Evolutionary conservation across 1,140 invertebrate genomes (phyloP), one percentile per base, ranked within the genome.

Genomic region (Drosophila pruinosa): DNA sequence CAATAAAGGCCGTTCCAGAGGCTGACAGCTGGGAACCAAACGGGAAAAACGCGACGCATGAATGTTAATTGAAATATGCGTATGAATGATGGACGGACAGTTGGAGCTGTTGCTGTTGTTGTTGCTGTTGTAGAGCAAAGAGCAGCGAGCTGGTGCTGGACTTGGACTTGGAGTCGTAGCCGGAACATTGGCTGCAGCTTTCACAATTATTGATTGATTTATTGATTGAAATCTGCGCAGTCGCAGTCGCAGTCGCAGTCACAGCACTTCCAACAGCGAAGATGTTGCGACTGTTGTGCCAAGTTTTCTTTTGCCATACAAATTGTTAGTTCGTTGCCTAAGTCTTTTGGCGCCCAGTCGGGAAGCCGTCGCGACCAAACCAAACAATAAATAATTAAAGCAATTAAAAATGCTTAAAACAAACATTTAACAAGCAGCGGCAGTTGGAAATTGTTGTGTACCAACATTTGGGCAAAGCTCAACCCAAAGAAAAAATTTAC

Each of bases 301-400:
- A 67, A 65, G n/a, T 65, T 59, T 45, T 22, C 56, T 52, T 59
- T 28, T 36, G 36, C 22, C 39, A 45, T 58, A 76, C 73, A 76
- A 76, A 76, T 76, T 76, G 73, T 52, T 50, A 36, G 82, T 82
- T 82, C 82, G 82, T 65, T 82, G 82, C 82, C 77, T 88, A 78
- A 88, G 82, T 88, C 82, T 82, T 86, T 86, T 82, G 82, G 81
- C 82, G 82, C 75, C 82, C 82, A 82, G 67, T 69, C 17, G 78
- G 56, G 78, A 57, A 28, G 54, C 41, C 47, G 50, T 48, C 36
- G 54, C 24, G 54, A 22, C 45, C 26, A 58, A 67, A 10, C 73
- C 82, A 82, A 88, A 88, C 82, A 88, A 88, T 88, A 88, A 88
- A 88, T 88, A 88, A 88, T 88, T 88, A 88, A 88, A 88, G 82